Percentiles rank a stretch among this genome's conserved stretches.
Conservation (phyloP, 1,140 invertebrate genomes). For the Leptoteleia sp. region DNA sequence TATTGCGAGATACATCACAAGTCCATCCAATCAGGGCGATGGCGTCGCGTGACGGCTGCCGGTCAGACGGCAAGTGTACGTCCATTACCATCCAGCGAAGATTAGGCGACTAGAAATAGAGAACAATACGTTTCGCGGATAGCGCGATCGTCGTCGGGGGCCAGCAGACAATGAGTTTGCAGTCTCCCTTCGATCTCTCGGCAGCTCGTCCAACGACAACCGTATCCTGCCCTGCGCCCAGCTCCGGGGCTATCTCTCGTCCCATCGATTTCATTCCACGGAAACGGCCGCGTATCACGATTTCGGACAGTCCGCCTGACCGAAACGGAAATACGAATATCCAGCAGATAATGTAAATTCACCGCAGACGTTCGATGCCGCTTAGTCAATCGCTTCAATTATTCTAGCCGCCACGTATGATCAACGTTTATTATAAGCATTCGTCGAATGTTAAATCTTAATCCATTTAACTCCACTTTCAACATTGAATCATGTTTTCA, state of each 20-base stretch:
- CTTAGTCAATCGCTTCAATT: slow-evolving; percentile 40
- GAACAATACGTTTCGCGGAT: slow-evolving; percentile 66
- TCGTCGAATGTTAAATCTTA: too few species aligned
- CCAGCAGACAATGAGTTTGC: slow-evolving; percentile 60
- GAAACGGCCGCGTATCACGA: slow-evolving; percentile 65
- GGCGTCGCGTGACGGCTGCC: slow-evolving; percentile 52
- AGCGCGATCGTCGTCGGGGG: slow-evolving; percentile 57
- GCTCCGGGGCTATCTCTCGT: slow-evolving; percentile 70
- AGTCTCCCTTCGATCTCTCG: slow-evolving; percentile 48
- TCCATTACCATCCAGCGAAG: slow-evolving; percentile 48
- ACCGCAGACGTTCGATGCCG: slow-evolving; percentile 27
- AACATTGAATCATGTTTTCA: too few species aligned
- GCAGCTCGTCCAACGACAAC: slow-evolving; percentile 68
- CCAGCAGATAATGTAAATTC: slow-evolving; percentile 55
- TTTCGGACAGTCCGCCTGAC: slow-evolving; percentile 54
- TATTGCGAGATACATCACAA: slow-evolving; percentile 30
- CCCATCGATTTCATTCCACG: slow-evolving; percentile 67
- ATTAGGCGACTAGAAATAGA: slow-evolving; percentile 62
- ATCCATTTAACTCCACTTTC: too few species aligned
- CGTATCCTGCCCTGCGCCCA: slow-evolving; percentile 70
- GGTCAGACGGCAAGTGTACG: slow-evolving; percentile 24
- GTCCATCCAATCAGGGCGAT: slow-evolving; percentile 52
- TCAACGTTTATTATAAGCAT: too few species aligned
- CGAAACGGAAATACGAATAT: slow-evolving; percentile 63
- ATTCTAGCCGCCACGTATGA: not conserved